phyloP scores from a whole-genome alignment of 2,888 invertebrate species.

The Drosophila kokeensis region DNA sequence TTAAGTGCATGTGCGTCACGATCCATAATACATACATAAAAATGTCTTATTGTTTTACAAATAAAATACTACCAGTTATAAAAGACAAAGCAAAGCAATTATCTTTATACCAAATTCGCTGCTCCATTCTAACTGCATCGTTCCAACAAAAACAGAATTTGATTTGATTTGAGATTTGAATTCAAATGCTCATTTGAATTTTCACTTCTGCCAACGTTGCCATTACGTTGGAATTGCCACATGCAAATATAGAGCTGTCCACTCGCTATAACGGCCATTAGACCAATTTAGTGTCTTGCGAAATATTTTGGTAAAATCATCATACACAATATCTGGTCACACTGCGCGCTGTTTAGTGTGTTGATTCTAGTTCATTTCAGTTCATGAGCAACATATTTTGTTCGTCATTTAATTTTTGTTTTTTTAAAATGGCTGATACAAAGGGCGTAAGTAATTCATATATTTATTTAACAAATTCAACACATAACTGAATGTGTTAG shows the following conservation, averaged over 20 bases:
- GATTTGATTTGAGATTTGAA: neutral
- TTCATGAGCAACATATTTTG: conserved; percentile 70
- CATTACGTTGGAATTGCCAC: neutral
- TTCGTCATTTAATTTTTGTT: conserved; percentile 76
- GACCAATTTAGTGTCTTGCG: neutral
- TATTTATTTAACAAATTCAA: conserved; percentile 18
- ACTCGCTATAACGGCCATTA: neutral
- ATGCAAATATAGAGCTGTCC: neutral
- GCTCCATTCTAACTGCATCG: neutral
- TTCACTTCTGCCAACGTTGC: neutral
- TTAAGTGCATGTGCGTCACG: conserved; percentile 57
- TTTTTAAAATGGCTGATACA: conserved; percentile 82
- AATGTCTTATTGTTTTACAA: conserved; percentile 73
- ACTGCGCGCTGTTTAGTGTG: conserved; percentile 34
- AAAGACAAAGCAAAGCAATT: conserved; percentile 29
- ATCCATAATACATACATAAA: conserved; percentile 51
- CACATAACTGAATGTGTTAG: neutral
- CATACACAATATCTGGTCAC: conserved; percentile 31
- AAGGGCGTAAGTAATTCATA: conserved; percentile 79
- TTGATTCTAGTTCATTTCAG: conserved; percentile 60
- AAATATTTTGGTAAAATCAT: conserved; percentile 7
- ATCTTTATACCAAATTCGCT: neutral
- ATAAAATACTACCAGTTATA: conserved; percentile 71
- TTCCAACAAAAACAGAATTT: neutral
- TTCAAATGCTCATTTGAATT: neutral